Percentiles rank a stretch among this genome's conserved stretches.
Evolutionary conservation across 2,797 vertebrate species (phyloP).

Genomic region (Danionella dracula): DNA sequence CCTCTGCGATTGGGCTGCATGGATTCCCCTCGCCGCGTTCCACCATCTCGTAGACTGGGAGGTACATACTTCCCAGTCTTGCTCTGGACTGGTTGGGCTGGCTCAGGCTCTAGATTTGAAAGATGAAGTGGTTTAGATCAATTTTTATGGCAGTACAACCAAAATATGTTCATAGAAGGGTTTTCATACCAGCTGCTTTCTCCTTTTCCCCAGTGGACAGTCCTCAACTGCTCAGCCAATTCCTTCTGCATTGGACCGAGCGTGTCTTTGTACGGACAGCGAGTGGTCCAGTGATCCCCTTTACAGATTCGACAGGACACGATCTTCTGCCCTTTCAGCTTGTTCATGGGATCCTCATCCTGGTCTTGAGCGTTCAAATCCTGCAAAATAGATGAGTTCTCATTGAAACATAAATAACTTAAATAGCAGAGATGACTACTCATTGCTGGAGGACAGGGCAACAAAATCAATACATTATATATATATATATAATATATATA

Average conservation of each 20-base stretch:
- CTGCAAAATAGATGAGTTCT: constrained; percentile 53
- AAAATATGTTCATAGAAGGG: not conserved
- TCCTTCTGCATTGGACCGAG: constrained; percentile 98
- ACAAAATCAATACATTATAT: not conserved
- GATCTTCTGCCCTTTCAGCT: constrained; percentile 95
- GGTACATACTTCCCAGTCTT: constrained; percentile 95
- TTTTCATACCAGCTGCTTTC: constrained; percentile 75
- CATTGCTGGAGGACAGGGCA: not conserved
- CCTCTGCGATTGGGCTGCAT: constrained; percentile 96
- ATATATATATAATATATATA: too few relatives aligned
- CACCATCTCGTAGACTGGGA: constrained; percentile 85
- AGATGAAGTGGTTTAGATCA: not conserved
- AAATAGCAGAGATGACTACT: not conserved
- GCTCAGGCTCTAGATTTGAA: constrained; percentile 75
- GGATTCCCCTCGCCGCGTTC: constrained; percentile 85
- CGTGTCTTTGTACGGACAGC: constrained; percentile 96
- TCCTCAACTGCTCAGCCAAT: constrained; percentile 89
- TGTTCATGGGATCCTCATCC: constrained; percentile 97
- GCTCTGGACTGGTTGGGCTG: constrained; percentile 78
- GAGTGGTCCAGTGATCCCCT: constrained; percentile 96
- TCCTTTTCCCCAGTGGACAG: constrained; percentile 88
- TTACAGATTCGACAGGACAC: constrained; percentile 97
- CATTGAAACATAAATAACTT: not conserved
- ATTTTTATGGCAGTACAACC: too few relatives aligned
- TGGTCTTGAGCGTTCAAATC: constrained; percentile 87